These are phyloP conservation scores for Phaetusa simplex DNA, from an alignment of 2,113 vertebrate species.

Conservation along the genomic window DNA sequence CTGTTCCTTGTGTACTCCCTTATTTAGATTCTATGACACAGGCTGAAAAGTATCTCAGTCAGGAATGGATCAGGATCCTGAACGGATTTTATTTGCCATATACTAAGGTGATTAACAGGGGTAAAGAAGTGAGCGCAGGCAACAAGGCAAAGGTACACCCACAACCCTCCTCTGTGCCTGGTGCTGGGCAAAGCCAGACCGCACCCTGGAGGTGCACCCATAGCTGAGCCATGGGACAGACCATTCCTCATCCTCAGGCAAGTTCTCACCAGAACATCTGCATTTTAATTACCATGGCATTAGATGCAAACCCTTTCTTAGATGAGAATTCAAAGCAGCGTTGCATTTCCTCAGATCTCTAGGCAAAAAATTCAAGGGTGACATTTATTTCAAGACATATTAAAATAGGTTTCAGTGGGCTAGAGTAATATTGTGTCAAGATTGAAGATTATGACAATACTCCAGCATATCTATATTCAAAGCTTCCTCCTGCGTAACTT, in stretches of 20 bases:
- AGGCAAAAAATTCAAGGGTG: not conserved
- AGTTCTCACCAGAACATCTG: not conserved
- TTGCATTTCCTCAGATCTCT: not conserved
- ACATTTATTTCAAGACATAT: slow-evolving; percentile 27
- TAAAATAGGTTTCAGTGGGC: not conserved
- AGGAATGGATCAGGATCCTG: not conserved
- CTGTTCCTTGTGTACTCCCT: not conserved
- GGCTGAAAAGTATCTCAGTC: not conserved
- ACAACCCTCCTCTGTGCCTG: not conserved
- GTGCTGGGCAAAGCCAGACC: not conserved
- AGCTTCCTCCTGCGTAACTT: slow-evolving; percentile 3
- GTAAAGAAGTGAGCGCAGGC: not conserved
- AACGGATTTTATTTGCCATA: rapidly evolving
- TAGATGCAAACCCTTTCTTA: not conserved
- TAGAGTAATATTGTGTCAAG: slow-evolving; percentile 52
- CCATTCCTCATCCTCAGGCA: not conserved
- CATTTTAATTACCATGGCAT: rapidly evolving
- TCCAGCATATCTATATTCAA: slow-evolving; percentile 40
- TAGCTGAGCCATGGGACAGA: not conserved
- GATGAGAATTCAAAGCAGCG: not conserved
- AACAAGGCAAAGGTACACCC: not conserved
- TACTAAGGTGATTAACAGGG: rapidly evolving
- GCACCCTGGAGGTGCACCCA: not conserved
- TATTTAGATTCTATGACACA: not conserved
- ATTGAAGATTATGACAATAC: slow-evolving; percentile 48